Conservation (phyloP, 2,888 invertebrate genomes). For the Eudiplozoon nipponicum region DNA sequence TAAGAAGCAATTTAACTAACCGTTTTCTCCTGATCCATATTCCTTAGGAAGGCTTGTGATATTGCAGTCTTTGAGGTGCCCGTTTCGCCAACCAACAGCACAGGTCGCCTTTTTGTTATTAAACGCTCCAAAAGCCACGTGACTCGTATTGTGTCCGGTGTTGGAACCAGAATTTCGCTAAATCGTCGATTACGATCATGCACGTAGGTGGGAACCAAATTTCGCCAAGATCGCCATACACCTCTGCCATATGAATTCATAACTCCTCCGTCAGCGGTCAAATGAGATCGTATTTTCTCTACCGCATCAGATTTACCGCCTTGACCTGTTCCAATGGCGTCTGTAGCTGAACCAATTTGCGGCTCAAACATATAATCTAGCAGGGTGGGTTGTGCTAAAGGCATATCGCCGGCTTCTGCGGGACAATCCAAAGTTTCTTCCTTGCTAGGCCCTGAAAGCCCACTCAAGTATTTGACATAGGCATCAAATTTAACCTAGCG, state of each 20-base stretch:
- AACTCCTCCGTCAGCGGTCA: too few relatives aligned
- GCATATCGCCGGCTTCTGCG: conserved; percentile 37
- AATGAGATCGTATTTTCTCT: too few relatives aligned
- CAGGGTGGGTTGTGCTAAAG: conserved; percentile 38
- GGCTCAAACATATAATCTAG: conserved; percentile 53
- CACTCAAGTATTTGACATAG: conserved; percentile 42
- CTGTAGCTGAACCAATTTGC: too few relatives aligned
- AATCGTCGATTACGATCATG: conserved; percentile 41
- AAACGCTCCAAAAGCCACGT: conserved; percentile 41
- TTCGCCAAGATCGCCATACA: conserved; percentile 53
- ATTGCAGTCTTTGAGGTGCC: conserved; percentile 71
- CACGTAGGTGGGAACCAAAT: conserved; percentile 41
- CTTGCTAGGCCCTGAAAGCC: conserved; percentile 38
- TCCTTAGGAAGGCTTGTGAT: conserved; percentile 44
- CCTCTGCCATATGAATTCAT: too few relatives aligned
- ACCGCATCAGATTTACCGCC: too few relatives aligned
- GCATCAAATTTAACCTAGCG: conserved; percentile 14
- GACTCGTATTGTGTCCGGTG: conserved; percentile 48
- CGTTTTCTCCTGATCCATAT: conserved; percentile 37
- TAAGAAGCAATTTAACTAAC: conserved; percentile 28
- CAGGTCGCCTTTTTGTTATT: conserved; percentile 42
- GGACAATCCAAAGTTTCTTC: conserved; percentile 22
- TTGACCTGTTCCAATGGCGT: too few relatives aligned
- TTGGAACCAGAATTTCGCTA: conserved; percentile 54
- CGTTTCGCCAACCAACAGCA: conserved; percentile 54